Percentiles rank a stretch among this genome's conserved stretches.
These are phyloP conservation scores for Falco punctatus DNA, from an alignment of 2,113 vertebrate genomes.

Conservation along the genomic window DNA sequence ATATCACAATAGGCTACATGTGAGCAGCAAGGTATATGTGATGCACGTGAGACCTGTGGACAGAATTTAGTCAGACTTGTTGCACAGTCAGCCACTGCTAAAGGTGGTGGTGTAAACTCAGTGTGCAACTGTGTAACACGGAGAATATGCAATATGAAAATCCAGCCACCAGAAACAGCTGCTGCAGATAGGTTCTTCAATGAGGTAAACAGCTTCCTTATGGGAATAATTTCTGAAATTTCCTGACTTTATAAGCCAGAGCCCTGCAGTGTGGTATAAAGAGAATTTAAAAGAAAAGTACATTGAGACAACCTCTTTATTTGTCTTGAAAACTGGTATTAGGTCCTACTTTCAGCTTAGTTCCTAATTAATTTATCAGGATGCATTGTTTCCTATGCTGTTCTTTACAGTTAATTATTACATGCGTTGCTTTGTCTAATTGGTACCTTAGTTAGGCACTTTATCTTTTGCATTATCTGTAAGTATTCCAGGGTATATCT, in stretches of 20 bases:
- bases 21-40: background rate
- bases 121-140: background rate
- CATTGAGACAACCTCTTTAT: background rate
- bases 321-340: background rate
- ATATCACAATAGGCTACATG: background rate
- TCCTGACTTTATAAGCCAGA: background rate
- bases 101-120: background rate
- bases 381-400: background rate
- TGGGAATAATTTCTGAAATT: background rate
- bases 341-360: background rate
- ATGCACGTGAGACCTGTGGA: background rate
- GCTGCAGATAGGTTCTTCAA: background rate
- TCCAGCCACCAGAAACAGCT: background rate
- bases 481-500: background rate
- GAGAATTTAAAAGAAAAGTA: background rate
- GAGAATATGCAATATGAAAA: background rate
- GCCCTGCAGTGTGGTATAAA: background rate
- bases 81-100: background rate
- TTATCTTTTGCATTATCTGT: background rate
- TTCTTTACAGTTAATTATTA: slow-evolving; percentile 17
- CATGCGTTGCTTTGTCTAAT: background rate
- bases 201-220: background rate
- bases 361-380: background rate
- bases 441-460: background rate
- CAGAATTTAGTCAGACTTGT: background rate